These are phyloP conservation scores for Leptinotarsa tumamoca DNA, from an alignment of 2,888 invertebrate genomes.

Conservation along the genomic window DNA sequence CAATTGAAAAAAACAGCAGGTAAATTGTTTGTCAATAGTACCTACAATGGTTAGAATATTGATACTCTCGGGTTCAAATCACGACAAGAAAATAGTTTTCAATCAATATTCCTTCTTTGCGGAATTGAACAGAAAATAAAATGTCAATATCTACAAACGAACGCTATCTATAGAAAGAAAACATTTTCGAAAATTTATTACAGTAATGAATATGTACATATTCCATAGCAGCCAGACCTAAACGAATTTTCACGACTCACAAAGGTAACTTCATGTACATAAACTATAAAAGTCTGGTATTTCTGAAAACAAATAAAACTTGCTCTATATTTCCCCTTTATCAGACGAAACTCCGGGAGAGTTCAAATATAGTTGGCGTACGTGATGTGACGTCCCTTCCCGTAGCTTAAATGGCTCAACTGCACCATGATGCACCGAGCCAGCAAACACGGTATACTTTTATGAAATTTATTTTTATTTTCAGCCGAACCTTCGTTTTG, in stretches of 20 bases:
- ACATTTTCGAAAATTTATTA: neutral
- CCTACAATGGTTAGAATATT: no score
- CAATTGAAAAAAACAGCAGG: no score
- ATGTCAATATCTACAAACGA: no score
- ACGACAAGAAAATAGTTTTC: no score
- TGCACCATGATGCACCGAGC: slow-evolving; percentile 3
- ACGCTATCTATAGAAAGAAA: no score
- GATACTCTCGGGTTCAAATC: no score
- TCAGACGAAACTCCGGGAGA: slow-evolving; percentile 12
- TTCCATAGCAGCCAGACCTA: neutral
- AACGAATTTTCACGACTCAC: neutral
- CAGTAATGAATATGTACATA: neutral
- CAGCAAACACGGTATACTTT: slow-evolving; percentile 8
- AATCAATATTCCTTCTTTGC: no score
- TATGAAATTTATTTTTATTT: slow-evolving; percentile 18
- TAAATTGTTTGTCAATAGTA: no score
- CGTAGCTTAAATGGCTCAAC: slow-evolving; percentile 18
- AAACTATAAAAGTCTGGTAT: slow-evolving; percentile 3
- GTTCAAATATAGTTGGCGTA: slow-evolving; percentile 14
- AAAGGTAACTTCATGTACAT: neutral
- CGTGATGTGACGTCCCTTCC: slow-evolving; percentile 17
- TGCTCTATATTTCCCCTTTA: slow-evolving; percentile 3
- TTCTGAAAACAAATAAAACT: slow-evolving; percentile 14
- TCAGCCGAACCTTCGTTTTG: neutral
- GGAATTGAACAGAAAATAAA: no score